Evolutionary conservation across 2,888 invertebrate species (phyloP), one percentile per base, ranked within the genome.

Genomic region (Hyposoter didymator): DNA sequence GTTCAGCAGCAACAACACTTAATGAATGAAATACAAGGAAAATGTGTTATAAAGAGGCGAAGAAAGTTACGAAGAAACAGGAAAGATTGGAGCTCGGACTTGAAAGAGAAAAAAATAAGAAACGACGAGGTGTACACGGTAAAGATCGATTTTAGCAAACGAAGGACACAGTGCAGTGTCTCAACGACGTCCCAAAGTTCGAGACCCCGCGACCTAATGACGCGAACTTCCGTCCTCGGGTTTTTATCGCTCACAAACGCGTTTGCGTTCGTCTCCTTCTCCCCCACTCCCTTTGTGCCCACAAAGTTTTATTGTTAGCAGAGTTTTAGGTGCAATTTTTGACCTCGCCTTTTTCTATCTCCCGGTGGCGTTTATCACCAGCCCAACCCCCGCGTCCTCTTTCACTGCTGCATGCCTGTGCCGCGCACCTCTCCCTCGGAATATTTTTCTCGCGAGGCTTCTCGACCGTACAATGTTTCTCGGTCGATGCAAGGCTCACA

Each of bases 181-280:
- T 66, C 82, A 62, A 19, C 79, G 75, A 66, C 73, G 86, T 88
- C 82, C 88, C 86, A 88, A 89, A 89, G 87, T 91, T 90, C 88
- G 87, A 89, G 73, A 86, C 85, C 85, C 76, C 84, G 82, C 85
- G 89, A 90, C 90, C 91, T 91, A 91, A 92, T 92, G 92, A 91
- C 88, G 89, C 90, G 88, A 90, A 91, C 89, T 91, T 91, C 88
- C 89, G 90, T 84, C 87, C 85, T 90, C 82, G 72, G 69, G 67
- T 85, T 85, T 85, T 85, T 79, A 83, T 85, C 80, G 82, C 67
- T 69, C 49, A 59, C 80, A 70, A 69, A 73, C 59, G 72, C 67
- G 87, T 84, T 88, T 82, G 78, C 79, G 67, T 66, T 67, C 66
- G 19, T 32, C 69, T 47, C 66, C 49, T 69, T 39, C 66, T 45